These are phyloP conservation scores for Camponotus floridanus DNA, from an alignment of 1,140 invertebrate species.

Conservation along the genomic window DNA sequence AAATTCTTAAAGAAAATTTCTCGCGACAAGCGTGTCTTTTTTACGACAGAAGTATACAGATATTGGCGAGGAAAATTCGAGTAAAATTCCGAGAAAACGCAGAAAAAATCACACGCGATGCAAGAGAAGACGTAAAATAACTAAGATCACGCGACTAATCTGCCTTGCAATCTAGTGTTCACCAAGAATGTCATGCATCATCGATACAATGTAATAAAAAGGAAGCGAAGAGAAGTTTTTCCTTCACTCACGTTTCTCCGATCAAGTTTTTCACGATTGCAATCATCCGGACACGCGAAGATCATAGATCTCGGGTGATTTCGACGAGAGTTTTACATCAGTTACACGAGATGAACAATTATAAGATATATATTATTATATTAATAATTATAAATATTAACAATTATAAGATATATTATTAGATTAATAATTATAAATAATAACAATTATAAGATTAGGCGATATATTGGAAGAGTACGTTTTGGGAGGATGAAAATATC, in stretches of 20 bases:
- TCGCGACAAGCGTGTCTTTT: no score
- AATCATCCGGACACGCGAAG: neutral
- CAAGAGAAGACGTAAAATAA: conserved; percentile 60
- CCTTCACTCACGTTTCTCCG: conserved; percentile 18
- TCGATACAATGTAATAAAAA: conserved; percentile 9
- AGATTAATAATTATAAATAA: neutral
- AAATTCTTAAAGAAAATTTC: neutral
- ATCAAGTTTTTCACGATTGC: conserved; percentile 22
- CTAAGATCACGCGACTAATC: conserved; percentile 61
- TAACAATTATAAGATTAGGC: neutral
- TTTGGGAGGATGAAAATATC: no score
- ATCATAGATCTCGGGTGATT: neutral
- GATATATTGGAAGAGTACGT: neutral
- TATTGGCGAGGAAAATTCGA: conserved; percentile 12
- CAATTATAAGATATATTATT: neutral
- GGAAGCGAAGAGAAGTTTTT: neutral
- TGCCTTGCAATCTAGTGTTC: conserved; percentile 39
- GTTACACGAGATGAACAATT: neutral
- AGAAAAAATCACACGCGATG: conserved; percentile 11
- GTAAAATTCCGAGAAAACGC: neutral
- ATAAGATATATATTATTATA: neutral
- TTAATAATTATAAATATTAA: no score
- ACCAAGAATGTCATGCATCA: conserved; percentile 43
- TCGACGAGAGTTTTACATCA: neutral
- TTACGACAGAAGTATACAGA: conserved; percentile 1